phyloP scores from a whole-genome alignment of 2,888 invertebrate species.

The Sinopyrophorus schimmeli region DNA sequence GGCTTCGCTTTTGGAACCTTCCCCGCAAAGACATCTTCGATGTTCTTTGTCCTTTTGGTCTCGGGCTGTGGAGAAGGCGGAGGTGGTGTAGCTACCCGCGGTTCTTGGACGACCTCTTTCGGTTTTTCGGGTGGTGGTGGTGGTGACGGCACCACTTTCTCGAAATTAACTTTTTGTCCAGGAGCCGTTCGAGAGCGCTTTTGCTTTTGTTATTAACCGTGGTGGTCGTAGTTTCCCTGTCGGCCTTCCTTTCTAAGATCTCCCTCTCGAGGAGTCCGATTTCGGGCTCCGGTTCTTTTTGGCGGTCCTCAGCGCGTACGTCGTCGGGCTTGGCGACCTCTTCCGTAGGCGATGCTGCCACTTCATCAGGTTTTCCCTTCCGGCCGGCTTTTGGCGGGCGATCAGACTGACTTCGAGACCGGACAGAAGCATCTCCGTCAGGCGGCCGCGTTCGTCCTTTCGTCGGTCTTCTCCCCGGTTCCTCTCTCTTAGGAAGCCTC shows the following conservation, averaged over 20 bases:
- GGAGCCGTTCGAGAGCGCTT: constrained; percentile 61
- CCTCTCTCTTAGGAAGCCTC: constrained; percentile 71
- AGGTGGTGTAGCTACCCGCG: constrained; percentile 23
- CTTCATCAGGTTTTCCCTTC: constrained; percentile 55
- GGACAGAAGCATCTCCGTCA: constrained; percentile 65
- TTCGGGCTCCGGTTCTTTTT: constrained; percentile 55
- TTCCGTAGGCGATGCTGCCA: constrained; percentile 41
- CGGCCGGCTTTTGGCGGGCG: constrained; percentile 56
- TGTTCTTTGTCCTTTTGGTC: constrained; percentile 39
- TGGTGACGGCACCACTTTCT: constrained; percentile 14
- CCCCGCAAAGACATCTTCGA: constrained; percentile 42
- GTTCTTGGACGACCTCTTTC: constrained; percentile 22
- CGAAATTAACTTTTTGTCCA: constrained; percentile 49
- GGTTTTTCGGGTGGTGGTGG: constrained; percentile 10
- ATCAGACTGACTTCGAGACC: constrained; percentile 67
- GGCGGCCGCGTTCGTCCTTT: constrained; percentile 43
- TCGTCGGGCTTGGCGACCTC: constrained; percentile 59
- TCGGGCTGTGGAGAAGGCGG: too few species aligned
- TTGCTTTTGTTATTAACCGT: constrained; percentile 54
- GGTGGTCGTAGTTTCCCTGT: constrained; percentile 45
- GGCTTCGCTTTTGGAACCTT: constrained; percentile 28
- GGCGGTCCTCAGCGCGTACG: constrained; percentile 64
- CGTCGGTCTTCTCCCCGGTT: constrained; percentile 58
- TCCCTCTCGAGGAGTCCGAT: constrained; percentile 52
- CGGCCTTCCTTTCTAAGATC: constrained; percentile 51